These are phyloP conservation scores for Gastracanthus pulcherrimus DNA, from an alignment of 2,888 invertebrate genomes.

Conservation along the genomic window DNA sequence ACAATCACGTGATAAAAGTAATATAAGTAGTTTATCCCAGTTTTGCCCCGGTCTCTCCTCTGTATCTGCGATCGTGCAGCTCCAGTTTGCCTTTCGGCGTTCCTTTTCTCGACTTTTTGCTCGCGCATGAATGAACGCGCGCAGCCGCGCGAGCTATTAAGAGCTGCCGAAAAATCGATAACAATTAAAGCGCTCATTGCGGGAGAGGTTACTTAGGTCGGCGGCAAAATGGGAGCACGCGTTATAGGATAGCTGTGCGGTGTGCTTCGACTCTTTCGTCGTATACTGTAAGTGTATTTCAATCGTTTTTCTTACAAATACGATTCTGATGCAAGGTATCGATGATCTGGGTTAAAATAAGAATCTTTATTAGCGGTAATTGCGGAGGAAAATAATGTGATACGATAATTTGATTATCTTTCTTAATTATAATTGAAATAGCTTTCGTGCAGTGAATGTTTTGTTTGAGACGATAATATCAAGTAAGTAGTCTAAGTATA, in stretches of 20 bases:
- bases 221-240: neutral
- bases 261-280: no score
- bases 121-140: constrained; percentile 29
- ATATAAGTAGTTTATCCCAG: no score
- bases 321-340: neutral
- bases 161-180: constrained; percentile 25
- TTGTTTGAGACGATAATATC: no score
- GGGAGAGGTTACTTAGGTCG: neutral
- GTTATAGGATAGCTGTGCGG: neutral
- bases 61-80: no score
- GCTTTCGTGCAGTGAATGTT: no score
- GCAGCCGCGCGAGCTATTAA: neutral
- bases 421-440: neutral
- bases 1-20: no score
- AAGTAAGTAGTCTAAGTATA: no score
- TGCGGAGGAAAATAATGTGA: neutral
- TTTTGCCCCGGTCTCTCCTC: no score
- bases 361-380: neutral
- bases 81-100: no score
- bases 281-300: neutral
- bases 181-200: constrained; percentile 31
- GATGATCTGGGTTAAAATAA: neutral
- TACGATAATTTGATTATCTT: neutral
- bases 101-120: constrained; percentile 15
- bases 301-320: no score